Conservation (phyloP, 2,113 vertebrate species). For the Phoenicopterus ruber region DNA sequence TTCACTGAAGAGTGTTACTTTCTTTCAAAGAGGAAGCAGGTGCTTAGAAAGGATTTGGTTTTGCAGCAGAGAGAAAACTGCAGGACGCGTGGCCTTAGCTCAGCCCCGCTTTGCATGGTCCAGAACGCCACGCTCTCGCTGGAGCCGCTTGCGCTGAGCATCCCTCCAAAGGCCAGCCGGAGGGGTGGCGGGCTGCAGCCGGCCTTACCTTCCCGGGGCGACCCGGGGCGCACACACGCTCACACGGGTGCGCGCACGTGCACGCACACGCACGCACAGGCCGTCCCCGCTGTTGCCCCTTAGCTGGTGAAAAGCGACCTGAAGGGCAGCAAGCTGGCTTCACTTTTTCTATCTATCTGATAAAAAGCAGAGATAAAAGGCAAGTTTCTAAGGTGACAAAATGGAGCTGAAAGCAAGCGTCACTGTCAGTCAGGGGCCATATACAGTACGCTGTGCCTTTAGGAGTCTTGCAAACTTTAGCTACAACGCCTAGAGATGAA, state of each 20-base stretch:
- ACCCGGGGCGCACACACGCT: accelerated
- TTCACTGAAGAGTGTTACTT: not conserved
- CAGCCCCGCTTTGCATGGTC: accelerated
- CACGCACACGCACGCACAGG: not conserved
- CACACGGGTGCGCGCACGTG: accelerated
- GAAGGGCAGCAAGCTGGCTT: not conserved
- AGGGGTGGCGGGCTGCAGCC: accelerated
- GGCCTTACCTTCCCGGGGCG: accelerated
- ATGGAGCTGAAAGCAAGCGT: accelerated
- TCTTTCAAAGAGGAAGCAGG: not conserved
- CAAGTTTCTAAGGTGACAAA: not conserved
- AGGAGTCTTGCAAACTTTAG: not conserved
- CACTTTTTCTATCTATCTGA: accelerated
- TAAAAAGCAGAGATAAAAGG: not conserved
- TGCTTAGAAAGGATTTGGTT: not conserved
- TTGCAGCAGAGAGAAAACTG: not conserved
- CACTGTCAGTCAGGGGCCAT: accelerated
- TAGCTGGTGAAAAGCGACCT: not conserved
- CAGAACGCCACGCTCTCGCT: accelerated
- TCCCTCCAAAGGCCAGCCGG: not conserved
- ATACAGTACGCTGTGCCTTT: not conserved
- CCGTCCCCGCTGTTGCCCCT: accelerated
- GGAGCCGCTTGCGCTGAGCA: not conserved
- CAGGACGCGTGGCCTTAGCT: not conserved
- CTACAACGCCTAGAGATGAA: not conserved